A percentile compares a stretch with the other conserved stretches of the same genome.
Evolutionary conservation across 2,797 vertebrate genomes (phyloP).

Genomic region (Sebastes hubbsi): DNA sequence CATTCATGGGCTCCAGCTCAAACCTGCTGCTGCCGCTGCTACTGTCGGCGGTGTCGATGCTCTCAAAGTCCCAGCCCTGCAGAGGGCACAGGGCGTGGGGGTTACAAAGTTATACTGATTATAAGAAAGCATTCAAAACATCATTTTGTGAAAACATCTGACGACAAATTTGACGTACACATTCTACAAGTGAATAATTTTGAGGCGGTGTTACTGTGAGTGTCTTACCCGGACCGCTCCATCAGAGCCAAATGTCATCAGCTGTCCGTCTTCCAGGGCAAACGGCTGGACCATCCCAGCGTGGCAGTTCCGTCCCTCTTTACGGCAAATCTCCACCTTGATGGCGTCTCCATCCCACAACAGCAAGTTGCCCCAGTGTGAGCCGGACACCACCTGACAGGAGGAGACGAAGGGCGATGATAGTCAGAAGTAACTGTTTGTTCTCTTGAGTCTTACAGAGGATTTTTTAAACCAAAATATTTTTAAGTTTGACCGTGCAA

Average conservation of each 20-base stretch:
- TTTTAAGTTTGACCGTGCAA: neutral
- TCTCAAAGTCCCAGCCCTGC: conserved; percentile 93
- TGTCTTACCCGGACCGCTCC: conserved; percentile 89
- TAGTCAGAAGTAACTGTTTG: neutral
- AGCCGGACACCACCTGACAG: conserved; percentile 90
- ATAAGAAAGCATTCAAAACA: neutral
- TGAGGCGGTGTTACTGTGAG: neutral
- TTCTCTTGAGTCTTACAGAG: neutral
- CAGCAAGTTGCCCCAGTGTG: conserved; percentile 94
- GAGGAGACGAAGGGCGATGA: neutral
- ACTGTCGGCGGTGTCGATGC: conserved; percentile 84
- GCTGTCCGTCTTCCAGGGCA: conserved; percentile 88
- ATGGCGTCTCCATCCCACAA: conserved; percentile 93
- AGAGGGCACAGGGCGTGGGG: neutral
- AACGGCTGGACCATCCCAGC: conserved; percentile 88
- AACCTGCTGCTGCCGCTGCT: conserved; percentile 79
- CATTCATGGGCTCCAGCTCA: conserved; percentile 91
- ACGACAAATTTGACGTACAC: neutral
- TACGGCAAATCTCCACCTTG: conserved; percentile 90
- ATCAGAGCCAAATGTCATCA: conserved; percentile 90
- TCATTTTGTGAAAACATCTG: neutral
- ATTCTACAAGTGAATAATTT: neutral
- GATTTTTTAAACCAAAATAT: neutral
- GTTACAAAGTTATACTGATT: neutral
- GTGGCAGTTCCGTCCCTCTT: conserved; percentile 84